These are phyloP conservation scores for Physocephala rufipes DNA, from an alignment of 2,888 invertebrate genomes.

Conservation along the genomic window DNA sequence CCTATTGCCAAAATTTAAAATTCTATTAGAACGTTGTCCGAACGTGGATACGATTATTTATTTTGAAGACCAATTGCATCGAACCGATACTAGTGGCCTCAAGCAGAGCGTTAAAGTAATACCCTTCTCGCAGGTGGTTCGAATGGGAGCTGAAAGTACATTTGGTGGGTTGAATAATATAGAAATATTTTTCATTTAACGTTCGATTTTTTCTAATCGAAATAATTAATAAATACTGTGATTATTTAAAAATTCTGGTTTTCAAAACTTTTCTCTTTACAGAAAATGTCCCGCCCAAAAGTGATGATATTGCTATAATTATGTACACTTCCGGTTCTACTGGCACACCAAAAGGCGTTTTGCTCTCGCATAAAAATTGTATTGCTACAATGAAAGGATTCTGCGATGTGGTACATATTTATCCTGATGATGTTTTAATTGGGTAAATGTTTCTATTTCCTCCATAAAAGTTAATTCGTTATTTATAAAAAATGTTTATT, in stretches of 20 bases:
- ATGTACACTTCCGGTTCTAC: conserved; percentile 99
- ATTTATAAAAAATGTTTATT: neutral
- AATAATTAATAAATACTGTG: too few species aligned
- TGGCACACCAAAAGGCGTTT: conserved; percentile 91
- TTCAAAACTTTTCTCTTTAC: conserved; percentile 48
- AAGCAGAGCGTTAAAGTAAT: conserved; percentile 78
- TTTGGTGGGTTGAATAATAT: conserved; percentile 57
- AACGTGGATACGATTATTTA: conserved; percentile 81
- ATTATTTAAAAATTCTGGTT: neutral
- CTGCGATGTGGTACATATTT: conserved; percentile 79
- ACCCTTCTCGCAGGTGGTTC: conserved; percentile 78
- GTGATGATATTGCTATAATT: conserved; percentile 89
- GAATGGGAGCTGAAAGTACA: conserved; percentile 68
- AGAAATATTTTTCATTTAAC: neutral
- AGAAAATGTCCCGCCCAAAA: conserved; percentile 72
- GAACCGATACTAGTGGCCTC: conserved; percentile 75
- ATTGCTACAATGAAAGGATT: conserved; percentile 82
- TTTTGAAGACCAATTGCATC: conserved; percentile 87
- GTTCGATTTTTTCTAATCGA: neutral
- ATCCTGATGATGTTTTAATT: conserved; percentile 83
- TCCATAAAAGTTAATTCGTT: neutral
- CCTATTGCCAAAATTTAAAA: conserved; percentile 88
- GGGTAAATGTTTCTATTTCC: conserved; percentile 63
- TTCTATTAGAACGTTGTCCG: conserved; percentile 77
- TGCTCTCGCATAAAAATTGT: conserved; percentile 84